Evolutionary conservation across 2,113 vertebrate species (phyloP).

Genomic region (Fukomys damarensis): DNA sequence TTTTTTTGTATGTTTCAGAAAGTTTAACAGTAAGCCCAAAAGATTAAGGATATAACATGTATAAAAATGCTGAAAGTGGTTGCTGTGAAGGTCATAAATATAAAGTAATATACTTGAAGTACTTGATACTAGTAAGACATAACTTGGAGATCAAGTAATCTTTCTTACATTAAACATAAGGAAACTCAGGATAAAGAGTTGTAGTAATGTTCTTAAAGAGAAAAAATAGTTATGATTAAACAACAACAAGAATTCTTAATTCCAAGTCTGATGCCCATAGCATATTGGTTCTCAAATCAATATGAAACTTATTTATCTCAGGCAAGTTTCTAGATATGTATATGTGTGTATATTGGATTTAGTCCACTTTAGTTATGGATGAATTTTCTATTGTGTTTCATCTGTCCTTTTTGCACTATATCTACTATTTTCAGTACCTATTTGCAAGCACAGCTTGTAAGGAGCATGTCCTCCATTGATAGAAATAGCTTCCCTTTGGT

Average conservation of each 20-base stretch:
- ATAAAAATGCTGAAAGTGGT: neutral
- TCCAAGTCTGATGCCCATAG: neutral
- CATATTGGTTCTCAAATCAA: neutral
- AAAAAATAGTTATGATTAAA: neutral
- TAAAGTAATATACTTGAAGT: neutral
- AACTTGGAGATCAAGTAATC: neutral
- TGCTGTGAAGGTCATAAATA: neutral
- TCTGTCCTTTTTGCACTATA: constrained; percentile 15
- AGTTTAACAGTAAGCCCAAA: neutral
- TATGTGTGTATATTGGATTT: neutral
- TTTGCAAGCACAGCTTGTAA: constrained; percentile 52
- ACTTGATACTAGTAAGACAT: constrained; percentile 2
- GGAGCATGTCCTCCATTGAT: neutral
- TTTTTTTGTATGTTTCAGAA: constrained; percentile 19
- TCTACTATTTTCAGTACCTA: constrained; percentile 50
- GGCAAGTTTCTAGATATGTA: neutral
- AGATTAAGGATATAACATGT: neutral
- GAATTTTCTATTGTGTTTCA: constrained; percentile 12
- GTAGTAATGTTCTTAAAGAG: constrained; percentile 21
- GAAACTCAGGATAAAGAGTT: neutral
- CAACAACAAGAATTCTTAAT: neutral
- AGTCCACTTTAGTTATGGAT: neutral
- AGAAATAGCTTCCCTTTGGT: constrained; percentile 36
- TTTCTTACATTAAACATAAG: constrained; percentile 29
- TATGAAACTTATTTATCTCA: constrained; percentile 47